Evolutionary conservation across 2,888 invertebrate species (phyloP), one percentile per base, ranked within the genome.

Genomic region (Drosophila stalkeri): DNA sequence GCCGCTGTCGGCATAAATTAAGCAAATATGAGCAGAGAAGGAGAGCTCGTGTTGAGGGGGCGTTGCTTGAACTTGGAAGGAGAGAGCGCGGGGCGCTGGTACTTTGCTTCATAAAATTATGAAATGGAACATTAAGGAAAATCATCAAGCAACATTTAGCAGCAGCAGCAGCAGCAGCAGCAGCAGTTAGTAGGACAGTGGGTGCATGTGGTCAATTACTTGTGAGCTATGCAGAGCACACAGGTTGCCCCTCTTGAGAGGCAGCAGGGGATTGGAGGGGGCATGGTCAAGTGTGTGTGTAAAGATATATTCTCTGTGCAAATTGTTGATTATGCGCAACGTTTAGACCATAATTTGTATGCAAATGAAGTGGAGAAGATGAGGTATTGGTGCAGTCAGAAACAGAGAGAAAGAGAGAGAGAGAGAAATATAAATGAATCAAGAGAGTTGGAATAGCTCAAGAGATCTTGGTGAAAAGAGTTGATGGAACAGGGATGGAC

Each of bases 101-200:
- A 80, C 56, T 73, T 64, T 72, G 81, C 62, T 62, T 77, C 74
- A 76, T 81, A 66, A 84, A 77, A 84, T 75, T 81, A 76, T 77
- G 72, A 73, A 79, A 86, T 69, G 84, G 65, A 81, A 83, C 83
- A 84, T 84, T 84, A 71, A 74, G 72, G 83, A 77, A 80, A 86
- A 83, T 82, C 86, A 75, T 88, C 72, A 80, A 79, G 85, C 75
- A 75, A 80, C 81, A 82, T 80, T 82, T 80, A 81, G 64, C 81
- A 75, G 43, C 62, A 63, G 51, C 63, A 20, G 55, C 68, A 59
- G 37, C 2, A 33, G 64, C 12, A 23, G 33, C 11, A 2, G 16
- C 5, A 4, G 6, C 6, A 47, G 14, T 2, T 0, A n/a, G 6
- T 20, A 3, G 16, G 16, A 39, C 14, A 59, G 56, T 37, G 64